A percentile compares a stretch with the other conserved stretches of the same genome.
phyloP scores from a whole-genome alignment of 2,888 invertebrate genomes.

The Acronicta psi region DNA sequence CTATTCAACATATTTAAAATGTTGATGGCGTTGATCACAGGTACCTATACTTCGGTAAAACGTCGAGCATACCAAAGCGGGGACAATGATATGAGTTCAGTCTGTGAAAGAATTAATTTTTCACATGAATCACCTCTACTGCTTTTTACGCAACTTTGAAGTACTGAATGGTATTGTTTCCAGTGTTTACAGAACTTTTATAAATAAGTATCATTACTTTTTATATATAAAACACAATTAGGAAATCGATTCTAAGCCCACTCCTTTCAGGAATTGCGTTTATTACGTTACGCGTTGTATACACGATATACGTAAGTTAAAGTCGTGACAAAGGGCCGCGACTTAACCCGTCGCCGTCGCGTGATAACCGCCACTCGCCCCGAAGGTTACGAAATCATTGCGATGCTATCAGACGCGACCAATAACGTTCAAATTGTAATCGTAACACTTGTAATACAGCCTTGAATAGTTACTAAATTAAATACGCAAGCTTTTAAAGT shows the following conservation, averaged over 20 bases:
- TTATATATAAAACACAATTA: not conserved
- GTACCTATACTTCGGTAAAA: no score
- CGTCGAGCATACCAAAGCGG: no score
- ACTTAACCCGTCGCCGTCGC: constrained; percentile 60
- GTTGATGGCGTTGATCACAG: no score
- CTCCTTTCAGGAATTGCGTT: constrained; percentile 16
- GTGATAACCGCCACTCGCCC: constrained; percentile 60
- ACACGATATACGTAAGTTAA: constrained; percentile 50
- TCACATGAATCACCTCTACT: no score
- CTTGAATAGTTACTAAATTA: constrained; percentile 49
- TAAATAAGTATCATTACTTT: no score
- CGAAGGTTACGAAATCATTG: constrained; percentile 62
- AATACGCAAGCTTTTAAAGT: constrained; percentile 18
- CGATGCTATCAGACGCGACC: constrained; percentile 59
- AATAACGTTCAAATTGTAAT: constrained; percentile 63
- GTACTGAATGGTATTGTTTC: no score
- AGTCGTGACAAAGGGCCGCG: constrained; percentile 63
- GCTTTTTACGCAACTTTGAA: no score
- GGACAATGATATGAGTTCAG: no score
- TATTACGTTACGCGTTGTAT: not conserved
- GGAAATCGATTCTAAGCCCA: not conserved
- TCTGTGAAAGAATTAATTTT: no score
- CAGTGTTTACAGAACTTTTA: no score
- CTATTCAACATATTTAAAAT: no score
- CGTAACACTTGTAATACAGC: constrained; percentile 57